A percentile compares a stretch with the other conserved stretches of the same genome.
Evolutionary conservation across 37 sponge, comb jelly and placozoan genomes (phyloP).

Genomic region (Amphimedon queenslandica): DNA sequence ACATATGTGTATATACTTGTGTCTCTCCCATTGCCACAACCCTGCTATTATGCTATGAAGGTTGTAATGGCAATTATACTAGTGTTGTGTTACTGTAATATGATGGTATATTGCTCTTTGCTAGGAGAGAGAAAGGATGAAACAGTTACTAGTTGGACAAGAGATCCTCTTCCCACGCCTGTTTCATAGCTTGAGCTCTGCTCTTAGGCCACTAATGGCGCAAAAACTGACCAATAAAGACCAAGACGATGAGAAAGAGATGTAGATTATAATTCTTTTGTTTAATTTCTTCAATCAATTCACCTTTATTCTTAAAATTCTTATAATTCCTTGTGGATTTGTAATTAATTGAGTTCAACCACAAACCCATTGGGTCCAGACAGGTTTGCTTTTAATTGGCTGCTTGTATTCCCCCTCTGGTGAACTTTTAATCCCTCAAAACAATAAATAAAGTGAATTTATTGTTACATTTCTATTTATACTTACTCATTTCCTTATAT

Average conservation of each 20-base stretch:
- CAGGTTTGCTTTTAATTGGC: no score
- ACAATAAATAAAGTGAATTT: no score
- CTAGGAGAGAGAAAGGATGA: slow-evolving; percentile 82
- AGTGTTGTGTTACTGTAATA: background rate
- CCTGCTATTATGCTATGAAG: slow-evolving; percentile 3
- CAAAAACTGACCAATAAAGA: background rate
- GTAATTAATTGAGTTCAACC: no score
- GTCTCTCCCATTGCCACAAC: background rate
- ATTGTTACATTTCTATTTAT: no score
- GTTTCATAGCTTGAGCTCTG: slow-evolving; percentile 63
- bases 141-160: slow-evolving; percentile 86
- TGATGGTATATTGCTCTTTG: background rate
- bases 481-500: no score
- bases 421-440: no score
- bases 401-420: no score
- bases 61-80: background rate
- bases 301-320: no score
- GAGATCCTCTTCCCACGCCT: slow-evolving; percentile 83
- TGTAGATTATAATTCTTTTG: background rate
- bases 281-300: background rate
- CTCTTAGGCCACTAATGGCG: slow-evolving; percentile 82
- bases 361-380: no score
- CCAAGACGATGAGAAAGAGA: background rate
- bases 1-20: background rate
- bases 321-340: no score